phyloP scores from a whole-genome alignment of 2,797 vertebrate genomes.

The Aphelocoma californica region DNA sequence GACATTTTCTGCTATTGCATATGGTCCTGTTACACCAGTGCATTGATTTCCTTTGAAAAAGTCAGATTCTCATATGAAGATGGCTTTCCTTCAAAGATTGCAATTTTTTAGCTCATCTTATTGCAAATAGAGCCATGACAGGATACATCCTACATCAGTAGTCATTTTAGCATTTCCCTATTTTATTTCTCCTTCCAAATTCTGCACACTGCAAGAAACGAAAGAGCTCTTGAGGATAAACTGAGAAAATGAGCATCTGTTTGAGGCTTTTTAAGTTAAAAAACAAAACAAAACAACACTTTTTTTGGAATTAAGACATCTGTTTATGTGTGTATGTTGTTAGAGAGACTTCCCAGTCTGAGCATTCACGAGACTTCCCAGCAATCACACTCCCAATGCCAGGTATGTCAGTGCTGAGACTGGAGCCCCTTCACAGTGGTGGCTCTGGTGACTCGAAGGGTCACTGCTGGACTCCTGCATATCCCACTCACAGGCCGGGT shows the following conservation, averaged over 20 bases:
- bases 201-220: background rate
- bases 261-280: background rate
- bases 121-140: background rate
- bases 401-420: background rate
- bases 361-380: background rate
- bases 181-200: background rate
- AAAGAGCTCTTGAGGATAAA: background rate
- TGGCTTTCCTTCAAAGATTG: background rate
- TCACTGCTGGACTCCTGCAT: background rate
- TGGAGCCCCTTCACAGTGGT: background rate
- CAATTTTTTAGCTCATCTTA: background rate
- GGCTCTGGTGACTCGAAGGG: background rate
- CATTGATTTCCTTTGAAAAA: constrained; percentile 25
- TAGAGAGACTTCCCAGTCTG: background rate
- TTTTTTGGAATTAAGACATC: background rate
- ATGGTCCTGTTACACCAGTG: background rate
- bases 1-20: background rate
- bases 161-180: background rate
- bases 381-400: background rate
- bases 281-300: background rate
- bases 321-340: background rate
- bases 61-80: background rate
- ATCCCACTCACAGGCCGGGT: background rate
- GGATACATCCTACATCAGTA: background rate
- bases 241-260: background rate